Evolutionary conservation across 2,888 invertebrate genomes (phyloP).

Genomic region (Nesidiocoris tenuis): DNA sequence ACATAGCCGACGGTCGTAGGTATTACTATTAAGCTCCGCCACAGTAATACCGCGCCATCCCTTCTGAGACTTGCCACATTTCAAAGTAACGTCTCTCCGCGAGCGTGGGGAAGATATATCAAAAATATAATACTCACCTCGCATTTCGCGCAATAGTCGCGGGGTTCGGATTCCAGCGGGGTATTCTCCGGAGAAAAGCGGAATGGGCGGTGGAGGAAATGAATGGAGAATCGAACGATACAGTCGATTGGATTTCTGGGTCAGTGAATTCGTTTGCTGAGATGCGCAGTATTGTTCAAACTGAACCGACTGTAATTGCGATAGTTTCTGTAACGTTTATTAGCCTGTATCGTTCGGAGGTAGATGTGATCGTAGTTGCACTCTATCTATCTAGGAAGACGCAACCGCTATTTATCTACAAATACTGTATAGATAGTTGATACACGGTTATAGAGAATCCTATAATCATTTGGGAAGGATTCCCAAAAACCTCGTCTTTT

Average conservation of each 20-base stretch:
- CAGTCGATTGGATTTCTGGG: neutral
- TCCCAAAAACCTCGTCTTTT: too few relatives aligned
- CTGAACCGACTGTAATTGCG: too few relatives aligned
- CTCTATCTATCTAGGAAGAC: too few relatives aligned
- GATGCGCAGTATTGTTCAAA: too few relatives aligned
- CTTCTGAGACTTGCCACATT: neutral
- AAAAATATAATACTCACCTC: neutral
- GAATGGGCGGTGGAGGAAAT: neutral
- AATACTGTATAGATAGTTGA: too few relatives aligned
- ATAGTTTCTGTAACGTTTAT: too few relatives aligned
- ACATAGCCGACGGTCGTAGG: conserved; percentile 2
- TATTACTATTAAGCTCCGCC: neutral
- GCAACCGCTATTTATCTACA: too few relatives aligned
- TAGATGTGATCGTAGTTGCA: too few relatives aligned
- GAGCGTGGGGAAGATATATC: neutral
- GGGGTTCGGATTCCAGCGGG: neutral
- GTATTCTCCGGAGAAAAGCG: neutral
- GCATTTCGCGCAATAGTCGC: neutral
- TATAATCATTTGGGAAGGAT: too few relatives aligned
- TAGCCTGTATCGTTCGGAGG: too few relatives aligned
- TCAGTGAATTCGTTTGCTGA: neutral
- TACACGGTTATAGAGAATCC: too few relatives aligned
- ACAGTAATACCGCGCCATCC: neutral
- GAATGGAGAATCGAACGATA: neutral
- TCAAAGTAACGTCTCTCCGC: neutral